A percentile compares a stretch with the other conserved stretches of the same genome.
Conservation (phyloP, 2,888 invertebrate species). For the Eristalis arbustorum region DNA sequence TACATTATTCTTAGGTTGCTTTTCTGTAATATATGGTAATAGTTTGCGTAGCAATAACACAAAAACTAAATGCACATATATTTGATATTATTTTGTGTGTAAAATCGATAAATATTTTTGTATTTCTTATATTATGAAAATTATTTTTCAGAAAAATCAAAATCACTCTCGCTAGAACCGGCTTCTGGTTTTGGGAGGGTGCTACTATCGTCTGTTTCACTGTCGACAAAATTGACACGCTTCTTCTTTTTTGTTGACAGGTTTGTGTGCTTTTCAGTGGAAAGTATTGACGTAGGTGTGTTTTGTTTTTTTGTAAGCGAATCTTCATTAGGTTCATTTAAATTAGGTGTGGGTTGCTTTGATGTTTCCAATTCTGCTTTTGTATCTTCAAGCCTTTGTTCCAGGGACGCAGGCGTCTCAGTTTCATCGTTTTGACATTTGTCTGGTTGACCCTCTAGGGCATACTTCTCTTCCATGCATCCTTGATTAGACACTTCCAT, state of each 20-base stretch:
- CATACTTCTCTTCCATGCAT: constrained; percentile 53
- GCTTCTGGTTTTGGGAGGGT: constrained; percentile 70
- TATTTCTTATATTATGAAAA: neutral
- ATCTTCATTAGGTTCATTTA: constrained; percentile 12
- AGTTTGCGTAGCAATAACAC: too few species aligned
- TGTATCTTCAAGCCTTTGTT: constrained; percentile 54
- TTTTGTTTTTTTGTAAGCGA: constrained; percentile 37
- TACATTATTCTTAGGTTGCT: too few species aligned
- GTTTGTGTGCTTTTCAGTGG: constrained; percentile 75
- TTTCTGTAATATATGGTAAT: too few species aligned
- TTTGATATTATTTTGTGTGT: neutral
- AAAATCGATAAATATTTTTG: neutral
- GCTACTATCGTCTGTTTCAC: constrained; percentile 79
- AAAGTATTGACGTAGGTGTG: constrained; percentile 72
- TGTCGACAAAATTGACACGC: constrained; percentile 79
- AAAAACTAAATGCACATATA: too few species aligned
- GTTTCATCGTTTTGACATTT: constrained; percentile 1
- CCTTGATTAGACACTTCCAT: constrained; percentile 12
- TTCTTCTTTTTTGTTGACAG: constrained; percentile 78
- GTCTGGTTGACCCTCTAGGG: constrained; percentile 23
- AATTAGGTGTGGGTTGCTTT: constrained; percentile 3
- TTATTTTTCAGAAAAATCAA: constrained; percentile 77
- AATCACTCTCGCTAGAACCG: constrained; percentile 78
- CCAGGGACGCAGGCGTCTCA: neutral
- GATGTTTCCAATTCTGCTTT: neutral